phyloP scores from a whole-genome alignment of 2,113 vertebrate species.

The Vidua chalybeata region DNA sequence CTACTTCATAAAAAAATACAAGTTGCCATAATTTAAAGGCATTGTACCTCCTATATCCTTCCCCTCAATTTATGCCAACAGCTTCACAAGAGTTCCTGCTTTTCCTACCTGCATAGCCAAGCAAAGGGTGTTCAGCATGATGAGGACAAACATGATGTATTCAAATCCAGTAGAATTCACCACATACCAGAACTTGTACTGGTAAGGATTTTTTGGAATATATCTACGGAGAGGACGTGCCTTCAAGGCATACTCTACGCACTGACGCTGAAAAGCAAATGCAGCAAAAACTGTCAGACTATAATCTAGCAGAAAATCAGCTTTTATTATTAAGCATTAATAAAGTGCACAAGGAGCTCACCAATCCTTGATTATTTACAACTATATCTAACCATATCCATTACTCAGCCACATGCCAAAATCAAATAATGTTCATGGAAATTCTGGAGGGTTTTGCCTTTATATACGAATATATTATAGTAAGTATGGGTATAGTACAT shows the following conservation, averaged over 20 bases:
- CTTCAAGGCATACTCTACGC: constrained; percentile 97
- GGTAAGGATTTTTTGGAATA: constrained; percentile 98
- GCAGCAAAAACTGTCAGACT: background rate
- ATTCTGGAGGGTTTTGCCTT: background rate
- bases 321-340: background rate
- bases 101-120: constrained; percentile 95
- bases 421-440: background rate
- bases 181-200: constrained; percentile 99
- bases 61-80: background rate
- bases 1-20: background rate
- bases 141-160: constrained; percentile 99
- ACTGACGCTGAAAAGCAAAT: constrained; percentile 87
- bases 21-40: background rate
- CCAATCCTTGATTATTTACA: background rate
- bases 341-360: background rate
- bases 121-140: constrained; percentile 99
- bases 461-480: background rate
- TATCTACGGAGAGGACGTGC: constrained; percentile 93
- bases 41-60: background rate
- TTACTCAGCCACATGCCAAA: background rate
- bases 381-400: background rate
- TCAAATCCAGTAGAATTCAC: constrained; percentile 99
- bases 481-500: background rate
- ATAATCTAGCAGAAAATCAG: background rate
- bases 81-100: background rate